Percentiles rank a stretch among this genome's conserved stretches.
These are phyloP conservation scores for Drosophila mayaguana DNA, from an alignment of 2,888 invertebrate species.

Conservation along the genomic window DNA sequence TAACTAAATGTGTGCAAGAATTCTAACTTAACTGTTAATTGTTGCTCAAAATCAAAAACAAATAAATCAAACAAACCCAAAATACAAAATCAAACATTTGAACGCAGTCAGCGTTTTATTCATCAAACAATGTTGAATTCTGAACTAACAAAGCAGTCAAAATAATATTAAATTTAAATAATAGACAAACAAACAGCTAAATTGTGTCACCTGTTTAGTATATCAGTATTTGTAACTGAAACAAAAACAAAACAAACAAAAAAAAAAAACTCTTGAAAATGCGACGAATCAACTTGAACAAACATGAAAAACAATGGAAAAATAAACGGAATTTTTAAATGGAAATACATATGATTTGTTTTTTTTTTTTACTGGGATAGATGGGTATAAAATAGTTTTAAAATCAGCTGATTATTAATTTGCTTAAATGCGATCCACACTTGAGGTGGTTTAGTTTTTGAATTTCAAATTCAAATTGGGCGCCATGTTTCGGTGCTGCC, in stretches of 20 bases:
- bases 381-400: not conserved
- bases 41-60: slow-evolving; percentile 74
- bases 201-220: slow-evolving; percentile 79
- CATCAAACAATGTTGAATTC: slow-evolving; percentile 71
- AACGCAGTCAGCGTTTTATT: slow-evolving; percentile 75
- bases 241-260: slow-evolving; percentile 3
- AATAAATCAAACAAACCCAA: slow-evolving; percentile 19
- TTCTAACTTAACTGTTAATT: slow-evolving; percentile 75
- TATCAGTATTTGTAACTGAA: slow-evolving; percentile 82
- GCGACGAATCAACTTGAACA: slow-evolving; percentile 48
- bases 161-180: slow-evolving; percentile 55
- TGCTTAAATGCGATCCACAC: not conserved
- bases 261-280: slow-evolving; percentile 56
- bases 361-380: not conserved
- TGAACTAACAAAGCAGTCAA: slow-evolving; percentile 46
- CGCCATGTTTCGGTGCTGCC: slow-evolving; percentile 21
- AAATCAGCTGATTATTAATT: not conserved
- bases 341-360: slow-evolving; percentile 27
- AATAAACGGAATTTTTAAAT: slow-evolving; percentile 77
- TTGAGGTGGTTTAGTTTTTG: fast-evolving
- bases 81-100: slow-evolving; percentile 63
- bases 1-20: slow-evolving; percentile 59
- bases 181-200: slow-evolving; percentile 64
- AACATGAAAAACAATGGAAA: slow-evolving; percentile 60
- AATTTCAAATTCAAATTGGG: slow-evolving; percentile 14